A percentile compares a stretch with the other conserved stretches of the same genome.
phyloP scores from a whole-genome alignment of 2,113 vertebrate genomes.

The Ascaphus truei region DNA sequence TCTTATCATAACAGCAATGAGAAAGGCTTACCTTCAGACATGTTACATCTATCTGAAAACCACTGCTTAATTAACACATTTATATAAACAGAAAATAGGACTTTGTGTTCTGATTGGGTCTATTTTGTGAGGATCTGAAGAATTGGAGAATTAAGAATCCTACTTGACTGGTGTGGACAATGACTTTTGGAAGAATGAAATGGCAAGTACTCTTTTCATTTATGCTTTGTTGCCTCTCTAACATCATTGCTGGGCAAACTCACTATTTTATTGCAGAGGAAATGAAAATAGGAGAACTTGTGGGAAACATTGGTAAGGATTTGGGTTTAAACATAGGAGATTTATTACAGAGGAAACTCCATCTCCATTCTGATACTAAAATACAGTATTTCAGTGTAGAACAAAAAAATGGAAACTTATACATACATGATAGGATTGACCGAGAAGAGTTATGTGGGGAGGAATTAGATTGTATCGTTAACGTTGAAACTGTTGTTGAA shows the following conservation, averaged over 20 bases:
- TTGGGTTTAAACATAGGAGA: slow-evolving; percentile 43
- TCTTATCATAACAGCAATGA: too few species aligned
- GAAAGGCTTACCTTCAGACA: too few species aligned
- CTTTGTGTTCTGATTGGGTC: too few species aligned
- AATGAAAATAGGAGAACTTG: slow-evolving; percentile 30
- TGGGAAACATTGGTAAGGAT: slow-evolving; percentile 45
- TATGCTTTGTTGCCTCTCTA: slow-evolving; percentile 26
- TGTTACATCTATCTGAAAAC: too few species aligned
- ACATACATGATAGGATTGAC: slow-evolving; percentile 88
- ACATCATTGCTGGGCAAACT: slow-evolving; percentile 37
- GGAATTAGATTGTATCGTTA: slow-evolving; percentile 68
- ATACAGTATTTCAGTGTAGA: slow-evolving; percentile 89
- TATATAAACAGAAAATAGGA: too few species aligned
- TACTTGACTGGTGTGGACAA: too few species aligned
- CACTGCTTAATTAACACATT: too few species aligned
- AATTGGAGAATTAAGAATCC: too few species aligned
- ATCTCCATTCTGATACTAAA: too few species aligned
- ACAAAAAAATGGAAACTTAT: slow-evolving; percentile 88
- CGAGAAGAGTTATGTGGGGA: slow-evolving; percentile 81
- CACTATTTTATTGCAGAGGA: slow-evolving; percentile 48
- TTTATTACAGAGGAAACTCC: slow-evolving; percentile 40
- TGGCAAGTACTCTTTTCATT: slow-evolving; percentile 48
- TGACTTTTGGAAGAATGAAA: background rate
- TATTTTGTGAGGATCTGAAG: too few species aligned
- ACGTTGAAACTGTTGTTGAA: too few species aligned